Percentiles rank a stretch among this genome's conserved stretches.
Conservation (phyloP, 2,797 vertebrate species). For the Scolopax rusticola region DNA sequence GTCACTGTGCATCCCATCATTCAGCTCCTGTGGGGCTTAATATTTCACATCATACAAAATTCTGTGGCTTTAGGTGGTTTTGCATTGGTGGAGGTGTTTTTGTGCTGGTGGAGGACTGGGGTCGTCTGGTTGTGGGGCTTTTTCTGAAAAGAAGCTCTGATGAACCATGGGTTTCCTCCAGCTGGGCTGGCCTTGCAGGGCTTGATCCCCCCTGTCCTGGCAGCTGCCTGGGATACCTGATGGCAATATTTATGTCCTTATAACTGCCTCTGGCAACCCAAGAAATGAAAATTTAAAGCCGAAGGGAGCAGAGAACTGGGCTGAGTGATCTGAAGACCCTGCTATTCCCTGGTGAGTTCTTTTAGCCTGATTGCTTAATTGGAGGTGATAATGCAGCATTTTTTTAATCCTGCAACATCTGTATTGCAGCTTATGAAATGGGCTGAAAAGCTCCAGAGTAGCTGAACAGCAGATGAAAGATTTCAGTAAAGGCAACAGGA, state of each 20-base stretch:
- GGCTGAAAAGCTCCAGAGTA: neutral
- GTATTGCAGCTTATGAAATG: neutral
- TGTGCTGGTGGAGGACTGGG: accelerated
- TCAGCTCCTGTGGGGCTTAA: neutral
- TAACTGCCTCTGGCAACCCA: neutral
- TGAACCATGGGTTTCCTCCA: accelerated
- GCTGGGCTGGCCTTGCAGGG: neutral
- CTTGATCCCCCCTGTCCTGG: neutral
- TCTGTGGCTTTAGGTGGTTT: neutral
- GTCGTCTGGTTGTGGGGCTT: accelerated
- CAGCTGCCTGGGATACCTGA: neutral
- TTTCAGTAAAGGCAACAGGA: neutral
- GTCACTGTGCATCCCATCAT: accelerated
- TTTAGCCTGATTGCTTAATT: constrained; percentile 23
- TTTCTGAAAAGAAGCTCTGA: neutral
- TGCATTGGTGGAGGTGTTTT: too few species aligned
- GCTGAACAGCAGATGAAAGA: neutral
- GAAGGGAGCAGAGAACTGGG: neutral
- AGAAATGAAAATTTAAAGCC: neutral
- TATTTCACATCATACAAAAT: neutral
- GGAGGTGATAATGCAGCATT: neutral
- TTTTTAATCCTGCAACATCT: neutral
- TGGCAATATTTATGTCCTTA: neutral
- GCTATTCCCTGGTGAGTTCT: neutral
- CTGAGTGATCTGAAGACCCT: neutral